Percentiles rank a stretch among this genome's conserved stretches.
Conservation (phyloP, 37 sponge, comb jelly and placozoan genomes). For the Ianthella basta region DNA sequence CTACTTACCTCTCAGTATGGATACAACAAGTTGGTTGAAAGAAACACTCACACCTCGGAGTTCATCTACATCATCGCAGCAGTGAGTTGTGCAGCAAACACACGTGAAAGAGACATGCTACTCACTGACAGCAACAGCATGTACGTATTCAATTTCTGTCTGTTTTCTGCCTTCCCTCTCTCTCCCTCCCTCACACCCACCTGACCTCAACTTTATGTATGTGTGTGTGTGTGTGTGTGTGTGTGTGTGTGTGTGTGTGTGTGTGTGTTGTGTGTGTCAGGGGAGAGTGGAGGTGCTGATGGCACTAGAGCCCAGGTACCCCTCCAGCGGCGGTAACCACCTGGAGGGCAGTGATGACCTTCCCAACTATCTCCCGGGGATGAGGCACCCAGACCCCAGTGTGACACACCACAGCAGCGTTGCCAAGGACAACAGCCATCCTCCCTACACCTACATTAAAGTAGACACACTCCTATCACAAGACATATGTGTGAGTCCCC, state of each 20-base stretch:
- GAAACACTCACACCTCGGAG: slow-evolving; percentile 36
- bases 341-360: background rate
- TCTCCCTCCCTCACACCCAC: too few species aligned
- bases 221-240: too few species aligned
- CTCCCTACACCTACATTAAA: background rate
- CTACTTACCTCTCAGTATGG: background rate
- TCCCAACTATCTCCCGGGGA: background rate
- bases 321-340: background rate
- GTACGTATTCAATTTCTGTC: too few species aligned
- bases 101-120: too few species aligned
- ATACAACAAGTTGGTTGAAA: slow-evolving; percentile 32
- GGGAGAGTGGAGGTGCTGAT: slow-evolving; percentile 2
- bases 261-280: too few species aligned
- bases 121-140: too few species aligned
- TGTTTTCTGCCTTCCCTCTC: too few species aligned
- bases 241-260: too few species aligned
- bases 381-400: background rate
- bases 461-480: background rate
- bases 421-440: background rate
- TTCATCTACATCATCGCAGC: slow-evolving; percentile 55
- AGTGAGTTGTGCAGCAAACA: slow-evolving; percentile 12
- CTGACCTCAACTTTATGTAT: too few species aligned
- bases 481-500: background rate
- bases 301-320: background rate
- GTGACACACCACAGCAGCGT: background rate